Conservation (phyloP, 1,140 invertebrate species). For the Coelopa frigida region DNA sequence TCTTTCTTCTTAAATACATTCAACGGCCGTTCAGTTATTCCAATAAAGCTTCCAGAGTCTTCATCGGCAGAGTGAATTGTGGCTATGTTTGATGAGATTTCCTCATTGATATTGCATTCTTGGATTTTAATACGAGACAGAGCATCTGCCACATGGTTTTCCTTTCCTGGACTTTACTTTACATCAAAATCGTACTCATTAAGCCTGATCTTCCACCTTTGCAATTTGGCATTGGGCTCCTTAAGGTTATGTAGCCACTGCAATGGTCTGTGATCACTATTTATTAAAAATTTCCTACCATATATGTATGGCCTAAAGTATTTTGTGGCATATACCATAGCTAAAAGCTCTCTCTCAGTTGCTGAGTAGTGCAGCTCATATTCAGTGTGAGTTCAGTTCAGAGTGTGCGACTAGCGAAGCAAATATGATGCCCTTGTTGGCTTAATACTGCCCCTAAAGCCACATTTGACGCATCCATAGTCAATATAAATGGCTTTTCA, state of each 20-base stretch:
- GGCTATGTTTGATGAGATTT: no score
- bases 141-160: not conserved
- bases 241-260: no score
- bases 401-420: conserved; percentile 8
- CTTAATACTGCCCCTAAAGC: conserved; percentile 7
- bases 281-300: conserved; percentile 9
- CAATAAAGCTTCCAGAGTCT: no score
- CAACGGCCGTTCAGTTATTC: no score
- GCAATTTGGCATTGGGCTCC: no score
- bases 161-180: not conserved
- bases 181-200: not conserved
- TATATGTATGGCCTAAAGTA: conserved; percentile 9
- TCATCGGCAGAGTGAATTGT: no score
- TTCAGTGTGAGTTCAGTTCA: no score
- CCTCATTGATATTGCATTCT: no score
- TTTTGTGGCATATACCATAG: conserved; percentile 7
- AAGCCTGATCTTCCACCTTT: no score
- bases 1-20: no score
- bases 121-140: no score
- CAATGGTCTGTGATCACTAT: conserved; percentile 4
- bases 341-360: conserved; percentile 6
- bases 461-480: conserved; percentile 5
- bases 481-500: conserved; percentile 3
- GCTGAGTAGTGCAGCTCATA: conserved; percentile 6
- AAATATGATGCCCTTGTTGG: conserved; percentile 5